Evolutionary conservation across 2,797 vertebrate genomes (phyloP).

Genomic region (Pogoniulus pusillus): DNA sequence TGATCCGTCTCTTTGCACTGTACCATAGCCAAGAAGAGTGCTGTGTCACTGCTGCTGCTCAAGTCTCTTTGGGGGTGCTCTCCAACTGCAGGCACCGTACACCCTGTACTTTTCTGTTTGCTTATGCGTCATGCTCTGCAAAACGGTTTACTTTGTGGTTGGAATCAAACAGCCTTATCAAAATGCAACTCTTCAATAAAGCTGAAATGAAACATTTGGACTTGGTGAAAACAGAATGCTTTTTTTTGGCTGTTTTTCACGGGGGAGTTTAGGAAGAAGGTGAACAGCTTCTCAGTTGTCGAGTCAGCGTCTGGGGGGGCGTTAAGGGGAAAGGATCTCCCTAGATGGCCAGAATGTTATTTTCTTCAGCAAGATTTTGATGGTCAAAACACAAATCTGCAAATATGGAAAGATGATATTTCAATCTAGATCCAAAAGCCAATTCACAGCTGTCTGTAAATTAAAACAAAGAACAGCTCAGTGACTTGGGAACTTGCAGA

Average conservation of each 20-base stretch:
- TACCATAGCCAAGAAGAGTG: not conserved
- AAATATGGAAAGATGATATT: not conserved
- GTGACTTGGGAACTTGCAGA: not conserved
- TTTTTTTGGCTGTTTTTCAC: constrained; percentile 3
- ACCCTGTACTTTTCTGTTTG: constrained; percentile 34
- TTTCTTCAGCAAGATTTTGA: not conserved
- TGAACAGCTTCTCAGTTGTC: not conserved
- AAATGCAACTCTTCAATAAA: constrained; percentile 20
- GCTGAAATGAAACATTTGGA: constrained; percentile 1
- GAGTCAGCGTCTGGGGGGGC: not conserved
- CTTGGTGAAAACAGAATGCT: not conserved
- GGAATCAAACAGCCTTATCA: constrained; percentile 14
- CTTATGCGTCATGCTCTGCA: constrained; percentile 24
- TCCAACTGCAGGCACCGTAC: constrained; percentile 1
- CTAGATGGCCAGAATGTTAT: not conserved
- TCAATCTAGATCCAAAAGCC: not conserved
- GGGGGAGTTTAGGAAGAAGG: not conserved
- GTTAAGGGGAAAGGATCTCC: not conserved
- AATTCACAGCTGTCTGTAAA: constrained; percentile 5
- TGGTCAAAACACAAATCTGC: not conserved
- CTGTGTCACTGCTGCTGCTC: constrained; percentile 22
- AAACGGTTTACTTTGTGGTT: not conserved
- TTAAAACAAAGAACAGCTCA: not conserved
- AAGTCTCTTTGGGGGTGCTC: constrained; percentile 2
- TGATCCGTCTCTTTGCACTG: not conserved